Percentiles rank a stretch among this genome's conserved stretches.
phyloP scores from a whole-genome alignment of 1,140 invertebrate genomes.

The Pristionchus pacificus region DNA sequence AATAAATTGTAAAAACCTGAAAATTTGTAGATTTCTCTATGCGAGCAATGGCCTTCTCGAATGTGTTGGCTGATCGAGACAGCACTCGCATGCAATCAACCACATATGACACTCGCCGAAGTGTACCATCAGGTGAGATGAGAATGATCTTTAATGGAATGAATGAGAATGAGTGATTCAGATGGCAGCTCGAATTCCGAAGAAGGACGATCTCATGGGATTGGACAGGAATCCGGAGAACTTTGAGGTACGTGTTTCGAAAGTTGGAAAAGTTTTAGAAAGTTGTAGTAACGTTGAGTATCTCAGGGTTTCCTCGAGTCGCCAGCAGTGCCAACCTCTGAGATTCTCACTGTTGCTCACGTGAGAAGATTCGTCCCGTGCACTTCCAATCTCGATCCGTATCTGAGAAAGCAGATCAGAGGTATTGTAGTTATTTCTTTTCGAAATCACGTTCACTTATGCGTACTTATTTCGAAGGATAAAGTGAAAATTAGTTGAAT shows the following conservation, averaged over 20 bases:
- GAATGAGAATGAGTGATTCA: slow-evolving; percentile 10
- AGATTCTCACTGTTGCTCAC: slow-evolving; percentile 48
- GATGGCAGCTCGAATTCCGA: slow-evolving; percentile 44
- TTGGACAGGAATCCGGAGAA: slow-evolving; percentile 51
- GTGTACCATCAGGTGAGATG: slow-evolving; percentile 23
- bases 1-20: slow-evolving; percentile 76
- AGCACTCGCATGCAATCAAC: slow-evolving; percentile 31
- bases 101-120: slow-evolving; percentile 27
- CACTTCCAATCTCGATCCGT: slow-evolving; percentile 55
- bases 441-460: not conserved
- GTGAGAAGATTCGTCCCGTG: slow-evolving; percentile 49
- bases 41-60: slow-evolving; percentile 95
- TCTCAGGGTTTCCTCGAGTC: slow-evolving; percentile 29
- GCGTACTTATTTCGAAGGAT: not conserved
- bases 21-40: slow-evolving; percentile 69
- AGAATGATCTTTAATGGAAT: no score
- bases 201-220: slow-evolving; percentile 38
- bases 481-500: not conserved
- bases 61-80: slow-evolving; percentile 89
- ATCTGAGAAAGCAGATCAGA: slow-evolving; percentile 48
- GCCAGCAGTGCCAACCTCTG: slow-evolving; percentile 20
- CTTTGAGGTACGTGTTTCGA: slow-evolving; percentile 34
- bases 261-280: no score
- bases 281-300: not conserved
- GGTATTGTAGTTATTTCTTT: slow-evolving; percentile 22